Base-by-base conservation (phyloP, 2,797 vertebrate species). In the Odontamblyopus lacepedii region DNA sequence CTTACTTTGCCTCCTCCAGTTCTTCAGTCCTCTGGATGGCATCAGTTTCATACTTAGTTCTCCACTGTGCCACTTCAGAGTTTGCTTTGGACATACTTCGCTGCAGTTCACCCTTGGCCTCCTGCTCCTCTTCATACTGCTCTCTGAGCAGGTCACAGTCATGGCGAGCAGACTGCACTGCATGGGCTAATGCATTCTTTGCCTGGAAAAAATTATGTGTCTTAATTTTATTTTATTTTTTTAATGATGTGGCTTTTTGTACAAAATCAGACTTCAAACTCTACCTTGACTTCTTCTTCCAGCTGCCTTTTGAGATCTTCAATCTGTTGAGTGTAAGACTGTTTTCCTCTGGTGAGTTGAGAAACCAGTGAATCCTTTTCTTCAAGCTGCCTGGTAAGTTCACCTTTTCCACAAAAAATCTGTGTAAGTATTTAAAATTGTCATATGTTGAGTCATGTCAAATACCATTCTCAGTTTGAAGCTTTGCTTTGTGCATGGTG, bases 1-100 rank as follows among this genome's bases (percentile, higher is more conserved):
- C 95, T 94, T 87, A 96, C 95, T 96, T 96, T 72, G 95, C 94
- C 72, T 96, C 95, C 61, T 96, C 95, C 35, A 96, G 89, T 67
- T 95, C 95, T 79, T 96, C 95, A 0, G 95, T 96, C 63, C 94
- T 93, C 92, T 96, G 95, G 85, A 96, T 96, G 85, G 95, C 95
- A 4, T 96, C 95, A 0, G 95, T 96, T 90, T 96, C 95, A 0
- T 96, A 96, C 86, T 96, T 96, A n/a, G 94, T 94, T 77, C 95
- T 95, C 95, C 95, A 96, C 87, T 95, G 95, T 79, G 95, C 95
- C 89, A 96, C 95, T 88, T 96, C 95, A 1, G 93, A 84, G 88
- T 96, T 96, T 81, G 95, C 95, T 82, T 96, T 96, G 82, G 95
- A 96, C 85, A 96, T 92, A 72, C 91, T 0, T 0, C 95, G 91